Conservation (phyloP, 2,888 invertebrate genomes). For the Tenthredo livida region DNA sequence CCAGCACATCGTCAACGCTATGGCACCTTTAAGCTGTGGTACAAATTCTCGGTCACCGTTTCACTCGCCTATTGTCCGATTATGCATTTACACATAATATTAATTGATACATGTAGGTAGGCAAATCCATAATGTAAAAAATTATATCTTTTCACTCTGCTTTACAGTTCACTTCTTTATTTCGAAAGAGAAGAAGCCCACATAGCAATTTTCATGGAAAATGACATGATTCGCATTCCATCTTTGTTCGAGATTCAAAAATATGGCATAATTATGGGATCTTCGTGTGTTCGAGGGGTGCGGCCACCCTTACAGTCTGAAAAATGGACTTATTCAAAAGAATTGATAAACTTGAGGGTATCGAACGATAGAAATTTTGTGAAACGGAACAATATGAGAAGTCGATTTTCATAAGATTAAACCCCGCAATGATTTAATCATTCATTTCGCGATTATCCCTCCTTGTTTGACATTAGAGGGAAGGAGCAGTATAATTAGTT, state of each 20-base stretch:
- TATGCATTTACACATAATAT: neutral
- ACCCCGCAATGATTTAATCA: neutral
- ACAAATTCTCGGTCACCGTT: conserved; percentile 1
- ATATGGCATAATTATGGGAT: neutral
- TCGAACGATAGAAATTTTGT: too few species aligned
- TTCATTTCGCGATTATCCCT: neutral
- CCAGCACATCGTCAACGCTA: neutral
- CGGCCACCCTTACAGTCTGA: too few species aligned
- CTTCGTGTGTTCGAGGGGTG: neutral
- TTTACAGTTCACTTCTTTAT: neutral
- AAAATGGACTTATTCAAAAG: too few species aligned
- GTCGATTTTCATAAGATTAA: neutral
- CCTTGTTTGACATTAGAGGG: neutral
- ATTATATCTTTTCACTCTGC: neutral
- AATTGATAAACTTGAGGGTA: too few species aligned
- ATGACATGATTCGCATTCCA: neutral
- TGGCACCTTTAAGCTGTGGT: neutral
- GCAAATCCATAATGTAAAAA: neutral
- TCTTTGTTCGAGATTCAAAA: neutral
- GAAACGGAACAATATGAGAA: neutral
- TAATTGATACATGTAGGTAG: neutral
- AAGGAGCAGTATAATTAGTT: neutral
- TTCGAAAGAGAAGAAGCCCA: too few species aligned
- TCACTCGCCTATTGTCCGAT: neutral
- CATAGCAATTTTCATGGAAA: too few species aligned